Base-by-base conservation (phyloP, 2,797 vertebrate species). In the Crocidura indochinensis region DNA sequence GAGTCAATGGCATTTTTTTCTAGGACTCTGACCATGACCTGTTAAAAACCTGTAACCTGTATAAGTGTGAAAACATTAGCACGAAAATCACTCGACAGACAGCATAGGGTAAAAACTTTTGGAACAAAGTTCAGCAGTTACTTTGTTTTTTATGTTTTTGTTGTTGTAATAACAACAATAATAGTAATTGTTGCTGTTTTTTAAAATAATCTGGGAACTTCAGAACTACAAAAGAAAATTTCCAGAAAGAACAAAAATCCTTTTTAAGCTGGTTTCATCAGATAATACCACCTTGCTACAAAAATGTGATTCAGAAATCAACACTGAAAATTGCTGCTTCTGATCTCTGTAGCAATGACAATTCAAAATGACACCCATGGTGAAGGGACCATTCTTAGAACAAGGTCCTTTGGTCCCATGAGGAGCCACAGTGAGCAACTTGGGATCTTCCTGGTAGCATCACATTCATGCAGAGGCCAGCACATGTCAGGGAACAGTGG, bases 1-100 rank as follows among this genome's bases (percentile, higher is more conserved):
- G 38, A 89, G 22, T 24, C 27, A 83, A 26, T 7, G 27, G 27
- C 91, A n/a, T 26, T 93, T 75, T 27, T 86, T 84, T 77, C 72
- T 56, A 77, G 62, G 75, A 67, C 8, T 65, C n/a, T 22, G 47
- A 72, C 47, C 46, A 73, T 0, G 20, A 1, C 7, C 49, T 73
- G 6, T 17, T 65, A n/a, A 74, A 86, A 60, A 19, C 56, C 15
- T 60, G 15, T 22, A 60, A 60, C 56, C 56, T 60, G 56, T 60
- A 7, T 60, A 60, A 60, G 56, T 60, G 19, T 60, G 19, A 72
- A 77, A 87, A 51, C 53, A 67, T 31, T 27, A 72, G 38, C 19
- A 62, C 0, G 56, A 15, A 84, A 62, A 9, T 20, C 38, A 88
- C 12, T 26, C 65, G 12, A 72, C 8, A 24, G n/a, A 76, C 12